Percentiles rank a stretch among this genome's conserved stretches.
phyloP scores from a whole-genome alignment of 2,113 vertebrate species.

The Cepphus grylle region DNA sequence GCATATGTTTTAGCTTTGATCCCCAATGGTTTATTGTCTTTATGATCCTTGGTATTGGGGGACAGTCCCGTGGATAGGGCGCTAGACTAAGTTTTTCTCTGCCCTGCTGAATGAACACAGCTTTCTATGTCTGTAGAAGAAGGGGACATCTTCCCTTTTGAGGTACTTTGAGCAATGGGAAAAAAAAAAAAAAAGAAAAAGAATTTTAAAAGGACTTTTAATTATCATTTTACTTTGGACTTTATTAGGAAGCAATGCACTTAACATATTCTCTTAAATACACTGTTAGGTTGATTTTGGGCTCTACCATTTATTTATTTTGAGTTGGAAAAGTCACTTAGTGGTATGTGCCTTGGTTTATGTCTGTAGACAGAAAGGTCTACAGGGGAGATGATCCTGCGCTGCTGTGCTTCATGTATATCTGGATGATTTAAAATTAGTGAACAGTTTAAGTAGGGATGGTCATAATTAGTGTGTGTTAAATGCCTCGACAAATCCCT shows the following conservation, averaged over 20 bases:
- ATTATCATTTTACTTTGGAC: neutral
- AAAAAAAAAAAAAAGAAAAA: neutral
- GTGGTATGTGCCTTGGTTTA: neutral
- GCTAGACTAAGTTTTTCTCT: neutral
- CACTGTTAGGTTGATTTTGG: neutral
- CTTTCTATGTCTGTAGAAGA: neutral
- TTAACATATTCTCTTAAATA: neutral
- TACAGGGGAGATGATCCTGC: neutral
- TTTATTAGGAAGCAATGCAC: neutral
- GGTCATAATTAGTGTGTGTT: neutral
- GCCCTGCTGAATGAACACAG: neutral
- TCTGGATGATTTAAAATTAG: neutral
- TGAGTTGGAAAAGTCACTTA: neutral
- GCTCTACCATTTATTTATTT: neutral
- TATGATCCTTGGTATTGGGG: neutral
- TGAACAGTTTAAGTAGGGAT: neutral
- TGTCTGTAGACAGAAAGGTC: neutral
- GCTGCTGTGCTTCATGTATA: rapidly evolving
- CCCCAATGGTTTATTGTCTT: neutral
- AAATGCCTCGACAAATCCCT: neutral
- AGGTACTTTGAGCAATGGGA: neutral
- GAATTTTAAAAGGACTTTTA: neutral
- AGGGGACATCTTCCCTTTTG: neutral
- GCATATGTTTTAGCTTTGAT: neutral
- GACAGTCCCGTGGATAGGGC: neutral